Base-by-base conservation (phyloP, 2,888 invertebrate genomes). In the Machimus atricapillus region DNA sequence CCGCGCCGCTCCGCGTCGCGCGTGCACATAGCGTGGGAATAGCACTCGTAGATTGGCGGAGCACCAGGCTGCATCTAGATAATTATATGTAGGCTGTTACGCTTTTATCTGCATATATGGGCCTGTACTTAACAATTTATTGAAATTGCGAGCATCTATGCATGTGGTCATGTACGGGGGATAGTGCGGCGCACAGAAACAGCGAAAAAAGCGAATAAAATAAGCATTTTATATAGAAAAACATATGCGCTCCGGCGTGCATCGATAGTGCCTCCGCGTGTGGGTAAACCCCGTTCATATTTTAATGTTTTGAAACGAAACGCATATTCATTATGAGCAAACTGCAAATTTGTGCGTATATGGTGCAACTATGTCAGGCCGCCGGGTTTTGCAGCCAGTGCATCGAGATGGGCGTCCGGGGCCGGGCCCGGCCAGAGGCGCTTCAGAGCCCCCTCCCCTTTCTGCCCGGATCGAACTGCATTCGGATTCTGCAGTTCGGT, bases 221-320 rank as follows among this genome's bases (percentile, higher is more conserved):
- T 85, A 37, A 85, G 27, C 43, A 85, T 73, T 74, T 74, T 85
- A 73, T 46, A 74, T 85, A 85, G 85, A 85, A 85, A 85, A 85
- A 85, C 85, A 73, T 85, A 85, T 85, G 85, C 43, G 74, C 40
- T 31, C 12, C 19, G 34, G 43, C 27, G 23, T 66, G 27, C 58
- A 85, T 79, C 52, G 79, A 82, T 14, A 46, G 43, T 43, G 78
- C 40, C n/a, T n/a, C 23, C 46, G 43, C 82, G 52, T 85, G 74
- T 43, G 74, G 85, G 74, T 74, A 46, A 52, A 3, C 31, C 31
- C 27, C 58, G 85, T 73, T 85, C 85, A 85, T 85, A 85, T 85
- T 85, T 85, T 85, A 85, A 85, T 85, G 85, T 85, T 85, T 83
- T 85, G 85, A 85, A 85, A 74, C 74, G 85, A 73, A 85, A 85